Evolutionary conservation across 2,113 vertebrate species (phyloP).

Genomic region (Trochalopteron elliotii): DNA sequence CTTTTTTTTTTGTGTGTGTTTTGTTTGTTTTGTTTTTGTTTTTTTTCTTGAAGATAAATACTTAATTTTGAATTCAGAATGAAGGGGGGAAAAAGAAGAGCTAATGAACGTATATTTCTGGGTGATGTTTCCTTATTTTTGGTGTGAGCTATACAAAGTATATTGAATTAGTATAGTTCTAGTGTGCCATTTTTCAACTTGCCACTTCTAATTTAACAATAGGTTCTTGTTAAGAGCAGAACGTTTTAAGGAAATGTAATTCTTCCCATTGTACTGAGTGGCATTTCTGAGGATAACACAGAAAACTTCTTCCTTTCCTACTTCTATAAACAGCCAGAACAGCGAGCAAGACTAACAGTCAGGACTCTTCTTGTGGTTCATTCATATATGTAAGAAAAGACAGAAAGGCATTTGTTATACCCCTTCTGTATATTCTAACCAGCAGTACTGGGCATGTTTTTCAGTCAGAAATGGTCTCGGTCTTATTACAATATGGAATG

Average conservation of each 20-base stretch:
- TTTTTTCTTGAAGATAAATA: neutral
- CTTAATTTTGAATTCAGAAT: neutral
- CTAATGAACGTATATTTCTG: neutral
- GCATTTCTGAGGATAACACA: neutral
- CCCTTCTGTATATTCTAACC: neutral
- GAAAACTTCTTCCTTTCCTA: neutral
- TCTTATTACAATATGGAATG: neutral
- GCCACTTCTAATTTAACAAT: neutral
- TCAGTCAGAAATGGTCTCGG: neutral
- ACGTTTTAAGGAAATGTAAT: neutral
- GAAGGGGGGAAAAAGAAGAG: rapidly evolving
- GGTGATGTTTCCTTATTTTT: neutral
- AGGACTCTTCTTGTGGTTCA: neutral
- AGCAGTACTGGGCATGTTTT: neutral
- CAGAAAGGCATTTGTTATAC: neutral
- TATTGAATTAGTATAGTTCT: neutral
- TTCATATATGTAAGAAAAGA: neutral
- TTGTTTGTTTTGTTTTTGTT: neutral
- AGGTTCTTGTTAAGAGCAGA: neutral
- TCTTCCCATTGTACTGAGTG: neutral
- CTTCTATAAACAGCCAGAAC: neutral
- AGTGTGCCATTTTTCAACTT: neutral
- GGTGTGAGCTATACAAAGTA: neutral
- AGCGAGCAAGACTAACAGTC: neutral
- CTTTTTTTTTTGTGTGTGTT: neutral